phyloP scores from a whole-genome alignment of 2,113 vertebrate species.

The Ctenomys sociabilis region DNA sequence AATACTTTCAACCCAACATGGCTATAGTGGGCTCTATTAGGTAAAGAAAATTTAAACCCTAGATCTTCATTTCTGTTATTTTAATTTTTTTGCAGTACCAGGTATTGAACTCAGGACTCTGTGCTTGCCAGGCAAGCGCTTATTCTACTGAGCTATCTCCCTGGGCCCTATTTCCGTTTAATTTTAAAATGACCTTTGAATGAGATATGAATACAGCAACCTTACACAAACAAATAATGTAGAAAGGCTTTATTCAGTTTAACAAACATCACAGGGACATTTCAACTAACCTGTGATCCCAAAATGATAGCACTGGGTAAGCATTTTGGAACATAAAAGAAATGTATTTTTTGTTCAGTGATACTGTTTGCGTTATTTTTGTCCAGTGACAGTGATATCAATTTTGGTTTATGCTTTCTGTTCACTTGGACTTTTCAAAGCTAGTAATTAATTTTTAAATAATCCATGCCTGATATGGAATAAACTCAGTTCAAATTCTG shows the following conservation, averaged over 20 bases:
- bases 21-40: background rate
- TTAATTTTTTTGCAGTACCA: background rate
- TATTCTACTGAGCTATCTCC: no score
- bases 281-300: background rate
- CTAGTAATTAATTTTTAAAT: slow-evolving; percentile 36
- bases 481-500: slow-evolving; percentile 47
- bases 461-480: background rate
- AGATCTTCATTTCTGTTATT: background rate
- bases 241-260: background rate
- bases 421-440: slow-evolving; percentile 55
- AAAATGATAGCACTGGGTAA: background rate
- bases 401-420: slow-evolving; percentile 51
- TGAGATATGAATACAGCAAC: background rate
- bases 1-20: background rate
- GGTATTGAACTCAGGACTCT: no score
- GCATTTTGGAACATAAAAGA: background rate
- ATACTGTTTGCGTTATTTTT: slow-evolving; percentile 1
- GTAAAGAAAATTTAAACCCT: background rate
- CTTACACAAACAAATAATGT: background rate
- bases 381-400: background rate
- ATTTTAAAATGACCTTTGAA: background rate
- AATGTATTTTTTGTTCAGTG: background rate
- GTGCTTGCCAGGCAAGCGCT: no score
- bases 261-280: background rate
- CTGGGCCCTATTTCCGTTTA: background rate